Base-by-base conservation (phyloP, 2,797 vertebrate species). In the Aeoliscus strigatus region DNA sequence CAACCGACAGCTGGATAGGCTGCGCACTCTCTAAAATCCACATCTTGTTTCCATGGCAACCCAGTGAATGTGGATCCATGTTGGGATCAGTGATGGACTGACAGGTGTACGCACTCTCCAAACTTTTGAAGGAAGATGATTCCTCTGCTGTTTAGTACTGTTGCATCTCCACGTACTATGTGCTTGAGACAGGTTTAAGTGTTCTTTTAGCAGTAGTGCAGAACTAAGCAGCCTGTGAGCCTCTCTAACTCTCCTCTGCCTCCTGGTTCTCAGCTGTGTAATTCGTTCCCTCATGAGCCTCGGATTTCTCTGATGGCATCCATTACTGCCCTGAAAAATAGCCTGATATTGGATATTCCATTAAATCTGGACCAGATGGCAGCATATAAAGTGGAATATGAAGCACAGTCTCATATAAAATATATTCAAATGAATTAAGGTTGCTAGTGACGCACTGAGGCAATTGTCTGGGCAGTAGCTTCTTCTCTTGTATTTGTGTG, bases 11-110 rank as follows among this genome's bases (percentile, higher is more conserved):
- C 51, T 48, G 57, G 40, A 49, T n/a, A 27, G 33, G 8, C 1
- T 8, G 48, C 2, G 50, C 32, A 41, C 38, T 11, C 5, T 31
- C 21, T 4, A 10, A 51, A 28, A 18, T 35, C 43, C 65, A 53
- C 64, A 53, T 55, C 66, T 51, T 68, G 75, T 79, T 79, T 66
- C 75, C 64, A 79, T 75, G 60, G 60, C 1, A 14, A 73, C 72
- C 31, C n/a, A 49, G 24, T 32, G 56, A 55, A 60, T 34, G 30
- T 29, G 17, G 35, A 40, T 44, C 43, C 43, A 35, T 14, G 23
- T 15, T 56, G 17, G 14, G 29, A 47, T 46, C 9, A 31, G 17
- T n/a, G n/a, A n/a, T n/a, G n/a, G n/a, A n/a, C n/a, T n/a, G n/a
- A n/a, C n/a, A n/a, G n/a, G n/a, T n/a, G n/a, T n/a, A n/a, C n/a